Evolutionary conservation across 2,888 invertebrate species (phyloP), one percentile per base, ranked within the genome.

Genomic region (Heliconius cydno): DNA sequence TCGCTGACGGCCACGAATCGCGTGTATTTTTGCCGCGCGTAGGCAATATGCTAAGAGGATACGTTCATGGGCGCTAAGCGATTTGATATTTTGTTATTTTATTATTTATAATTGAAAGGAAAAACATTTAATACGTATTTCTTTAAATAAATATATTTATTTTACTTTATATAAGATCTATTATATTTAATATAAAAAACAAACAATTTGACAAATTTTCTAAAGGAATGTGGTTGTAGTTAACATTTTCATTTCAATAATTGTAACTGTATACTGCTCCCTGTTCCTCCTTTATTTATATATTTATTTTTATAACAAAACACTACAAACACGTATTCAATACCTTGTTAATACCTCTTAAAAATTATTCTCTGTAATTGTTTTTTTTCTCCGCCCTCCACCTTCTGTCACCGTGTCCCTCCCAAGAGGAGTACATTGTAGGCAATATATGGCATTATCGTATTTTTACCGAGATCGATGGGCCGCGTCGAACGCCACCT

Each of bases 391-490:
- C 66, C 79, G 78, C 76, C 84, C 5, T 28, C 82, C 80, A 30
- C 15, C 70, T 76, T 77, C 57, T 57, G 19, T 77, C 34, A 66
- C 57, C 60, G 30, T 81, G 73, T 30, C 10, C 46, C 22, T n/a
- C 30, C 74, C 80, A 77, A 81, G 83, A 19, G 41, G 60, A 52
- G 85, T 84, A 84, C 83, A 83, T 82, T 82, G 85, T 87, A 86
- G 87, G 87, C 87, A 86, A 87, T 88, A 88, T 88, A 85, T 85
- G 87, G 88, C 86, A 90, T 90, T 89, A 90, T 90, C 88, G 90
- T 89, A 90, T 91, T 91, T 92, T 90, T 90, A 87, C 88, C 86
- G 88, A 90, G 90, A 92, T 92, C 92, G 92, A 92, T 92, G 90
- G 86, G 85, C 84, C 84, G 83, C 85, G 85, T 82, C 84, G 85